Conservation (phyloP, 2,797 vertebrate genomes). For the Coccyzus lansbergi region DNA sequence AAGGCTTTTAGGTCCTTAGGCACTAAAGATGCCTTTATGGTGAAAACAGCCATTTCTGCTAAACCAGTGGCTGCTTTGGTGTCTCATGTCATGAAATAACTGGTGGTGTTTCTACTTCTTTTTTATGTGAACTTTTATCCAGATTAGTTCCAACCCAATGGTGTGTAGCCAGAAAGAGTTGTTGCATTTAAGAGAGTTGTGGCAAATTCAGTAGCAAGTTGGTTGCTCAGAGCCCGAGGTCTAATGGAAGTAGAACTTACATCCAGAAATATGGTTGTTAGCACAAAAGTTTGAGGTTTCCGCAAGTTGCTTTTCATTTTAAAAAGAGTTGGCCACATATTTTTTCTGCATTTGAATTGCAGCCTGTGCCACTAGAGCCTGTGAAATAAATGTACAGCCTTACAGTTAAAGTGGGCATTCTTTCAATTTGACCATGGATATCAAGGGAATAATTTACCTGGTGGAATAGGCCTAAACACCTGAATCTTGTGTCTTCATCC, state of each 20-base stretch:
- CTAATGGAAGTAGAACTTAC: not conserved
- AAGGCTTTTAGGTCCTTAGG: not conserved
- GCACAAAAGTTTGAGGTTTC: not conserved
- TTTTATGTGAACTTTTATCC: no score
- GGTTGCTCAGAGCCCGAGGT: not conserved
- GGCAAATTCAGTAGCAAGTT: accelerated
- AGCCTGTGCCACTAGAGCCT: not conserved
- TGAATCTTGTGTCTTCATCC: not conserved
- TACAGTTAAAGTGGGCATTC: not conserved
- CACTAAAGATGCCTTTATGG: not conserved
- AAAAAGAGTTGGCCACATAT: not conserved
- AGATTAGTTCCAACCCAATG: not conserved
- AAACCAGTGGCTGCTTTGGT: not conserved
- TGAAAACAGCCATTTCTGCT: not conserved
- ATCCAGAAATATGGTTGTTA: not conserved
- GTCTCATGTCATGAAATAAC: not conserved
- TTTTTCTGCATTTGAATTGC: not conserved
- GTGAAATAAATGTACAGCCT: not conserved
- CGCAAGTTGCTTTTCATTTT: not conserved
- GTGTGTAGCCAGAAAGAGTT: not conserved
- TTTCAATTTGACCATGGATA: not conserved
- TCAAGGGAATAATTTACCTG: not conserved
- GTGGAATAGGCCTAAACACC: not conserved
- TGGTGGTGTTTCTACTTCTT: no score
- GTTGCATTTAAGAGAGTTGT: not conserved